Evolutionary conservation across 2,113 vertebrate species (phyloP).

Genomic region (Nerophis ophidion): DNA sequence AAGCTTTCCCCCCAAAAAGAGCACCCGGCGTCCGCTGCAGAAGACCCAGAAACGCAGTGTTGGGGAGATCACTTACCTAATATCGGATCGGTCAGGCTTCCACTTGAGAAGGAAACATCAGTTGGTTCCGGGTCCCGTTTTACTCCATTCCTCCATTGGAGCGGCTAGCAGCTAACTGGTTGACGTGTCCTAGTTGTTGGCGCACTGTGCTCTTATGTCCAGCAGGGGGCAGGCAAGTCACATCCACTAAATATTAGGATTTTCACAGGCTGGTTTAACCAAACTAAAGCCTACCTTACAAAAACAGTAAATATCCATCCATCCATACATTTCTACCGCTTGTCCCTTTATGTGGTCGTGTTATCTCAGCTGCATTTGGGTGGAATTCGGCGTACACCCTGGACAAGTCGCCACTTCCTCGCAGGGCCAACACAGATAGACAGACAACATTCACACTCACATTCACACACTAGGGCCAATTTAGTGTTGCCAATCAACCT

Average conservation of each 20-base stretch:
- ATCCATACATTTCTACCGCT: too few species aligned
- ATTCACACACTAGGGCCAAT: too few species aligned
- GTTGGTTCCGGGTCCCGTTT: slow-evolving; percentile 21
- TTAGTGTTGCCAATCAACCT: too few species aligned
- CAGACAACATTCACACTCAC: too few species aligned
- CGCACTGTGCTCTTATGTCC: slow-evolving; percentile 49
- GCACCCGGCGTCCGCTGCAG: background rate
- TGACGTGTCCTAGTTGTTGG: slow-evolving; percentile 24
- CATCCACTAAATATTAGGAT: background rate
- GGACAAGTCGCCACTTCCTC: too few species aligned
- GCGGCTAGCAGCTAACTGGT: slow-evolving; percentile 27
- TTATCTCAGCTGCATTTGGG: too few species aligned
- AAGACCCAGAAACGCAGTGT: background rate
- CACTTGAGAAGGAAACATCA: slow-evolving; percentile 22
- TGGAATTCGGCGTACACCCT: too few species aligned
- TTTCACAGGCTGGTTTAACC: too few species aligned
- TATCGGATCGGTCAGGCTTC: slow-evolving; percentile 1
- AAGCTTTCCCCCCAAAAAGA: background rate
- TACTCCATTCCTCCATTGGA: slow-evolving; percentile 37
- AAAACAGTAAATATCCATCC: too few species aligned
- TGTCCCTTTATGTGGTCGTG: too few species aligned
- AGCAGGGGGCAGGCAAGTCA: slow-evolving; percentile 38
- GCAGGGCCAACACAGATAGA: too few species aligned
- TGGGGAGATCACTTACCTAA: slow-evolving; percentile 33
- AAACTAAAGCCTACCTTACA: too few species aligned